Percentiles rank a stretch among this genome's conserved stretches.
Evolutionary conservation across 2,797 vertebrate genomes (phyloP).

Genomic region (Octomys mimax): DNA sequence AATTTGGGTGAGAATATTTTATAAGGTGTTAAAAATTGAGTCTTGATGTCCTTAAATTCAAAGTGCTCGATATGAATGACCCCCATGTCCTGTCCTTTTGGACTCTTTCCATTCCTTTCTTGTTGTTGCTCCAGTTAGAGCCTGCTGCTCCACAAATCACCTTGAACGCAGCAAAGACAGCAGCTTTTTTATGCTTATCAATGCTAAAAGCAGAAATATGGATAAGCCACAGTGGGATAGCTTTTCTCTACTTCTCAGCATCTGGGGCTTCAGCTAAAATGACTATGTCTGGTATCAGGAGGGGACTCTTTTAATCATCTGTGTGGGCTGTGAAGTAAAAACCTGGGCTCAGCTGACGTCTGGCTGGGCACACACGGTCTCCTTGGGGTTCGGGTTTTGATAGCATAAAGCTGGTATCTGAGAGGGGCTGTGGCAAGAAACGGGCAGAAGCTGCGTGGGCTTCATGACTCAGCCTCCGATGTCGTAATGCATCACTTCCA

Average conservation of each 20-base stretch:
- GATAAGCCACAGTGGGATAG: neutral
- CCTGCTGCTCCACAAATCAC: neutral
- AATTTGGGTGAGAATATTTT: neutral
- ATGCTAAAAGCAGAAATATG: neutral
- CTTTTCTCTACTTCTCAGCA: neutral
- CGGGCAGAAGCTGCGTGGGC: neutral
- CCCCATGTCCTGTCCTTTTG: neutral
- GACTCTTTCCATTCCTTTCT: neutral
- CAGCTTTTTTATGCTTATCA: neutral
- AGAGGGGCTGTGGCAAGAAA: neutral
- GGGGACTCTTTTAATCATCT: no score
- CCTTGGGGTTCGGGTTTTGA: rapidly evolving
- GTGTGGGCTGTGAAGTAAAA: neutral
- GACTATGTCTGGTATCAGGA: neutral
- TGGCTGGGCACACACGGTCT: neutral
- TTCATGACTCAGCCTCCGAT: neutral
- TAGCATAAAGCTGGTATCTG: neutral
- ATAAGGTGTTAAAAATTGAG: neutral
- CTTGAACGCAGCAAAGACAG: neutral
- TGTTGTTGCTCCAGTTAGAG: neutral
- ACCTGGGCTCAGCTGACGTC: neutral
- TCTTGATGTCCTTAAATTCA: neutral
- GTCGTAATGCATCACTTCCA: neutral
- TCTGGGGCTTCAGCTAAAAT: neutral
- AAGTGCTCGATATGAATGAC: neutral